Evolutionary conservation across 2,888 invertebrate genomes (phyloP).

Genomic region (Dynastes hyllus): DNA sequence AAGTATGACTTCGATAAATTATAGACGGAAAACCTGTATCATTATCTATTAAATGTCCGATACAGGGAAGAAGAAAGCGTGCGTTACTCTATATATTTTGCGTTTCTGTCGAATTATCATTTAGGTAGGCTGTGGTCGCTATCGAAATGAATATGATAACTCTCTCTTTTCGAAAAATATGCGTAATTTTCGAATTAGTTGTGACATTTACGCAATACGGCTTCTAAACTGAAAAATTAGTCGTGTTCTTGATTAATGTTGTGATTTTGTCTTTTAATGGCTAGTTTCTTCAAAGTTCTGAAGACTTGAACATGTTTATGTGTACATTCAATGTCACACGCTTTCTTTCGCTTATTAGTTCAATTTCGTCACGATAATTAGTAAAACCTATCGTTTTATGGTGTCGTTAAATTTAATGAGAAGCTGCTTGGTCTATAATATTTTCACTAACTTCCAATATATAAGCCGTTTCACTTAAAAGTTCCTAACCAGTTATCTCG

Average conservation of each 20-base stretch:
- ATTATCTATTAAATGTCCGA: conserved; percentile 31
- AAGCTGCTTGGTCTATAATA: no score
- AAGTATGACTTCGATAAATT: conserved; percentile 23
- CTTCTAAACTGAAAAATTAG: not conserved
- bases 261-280: not conserved
- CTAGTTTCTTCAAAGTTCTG: not conserved
- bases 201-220: not conserved
- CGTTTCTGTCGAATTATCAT: conserved; percentile 14
- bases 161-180: conserved; percentile 32
- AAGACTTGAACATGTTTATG: not conserved
- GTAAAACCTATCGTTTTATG: not conserved
- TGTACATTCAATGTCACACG: not conserved
- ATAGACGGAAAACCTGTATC: conserved; percentile 28
- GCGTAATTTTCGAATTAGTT: not conserved
- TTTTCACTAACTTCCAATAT: no score
- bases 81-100: conserved; percentile 20
- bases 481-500: no score
- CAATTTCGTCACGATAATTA: not conserved
- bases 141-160: conserved; percentile 25
- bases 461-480: no score
- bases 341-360: not conserved
- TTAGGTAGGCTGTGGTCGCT: not conserved
- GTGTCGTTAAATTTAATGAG: not conserved
- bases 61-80: conserved; percentile 28
- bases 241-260: not conserved